phyloP scores from a whole-genome alignment of 2,797 vertebrate genomes.

The Enteromius afrohamiltoni region DNA sequence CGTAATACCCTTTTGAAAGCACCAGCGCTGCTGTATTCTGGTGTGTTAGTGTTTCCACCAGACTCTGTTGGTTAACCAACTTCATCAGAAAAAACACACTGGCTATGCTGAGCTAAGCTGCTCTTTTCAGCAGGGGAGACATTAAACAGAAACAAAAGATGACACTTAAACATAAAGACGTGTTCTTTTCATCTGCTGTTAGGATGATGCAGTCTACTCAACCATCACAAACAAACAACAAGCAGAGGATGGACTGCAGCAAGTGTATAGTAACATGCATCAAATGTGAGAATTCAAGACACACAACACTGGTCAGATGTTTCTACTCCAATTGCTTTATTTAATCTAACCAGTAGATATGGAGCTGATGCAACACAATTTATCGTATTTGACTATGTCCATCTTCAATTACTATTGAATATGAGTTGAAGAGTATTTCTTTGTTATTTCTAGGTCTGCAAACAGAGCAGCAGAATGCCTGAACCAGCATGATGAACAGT shows the following conservation, averaged over 20 bases:
- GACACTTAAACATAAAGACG: too few species aligned
- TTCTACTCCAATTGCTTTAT: not conserved
- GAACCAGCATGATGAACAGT: not conserved
- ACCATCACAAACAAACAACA: not conserved
- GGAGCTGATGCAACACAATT: not conserved
- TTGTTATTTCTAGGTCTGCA: conserved; percentile 1
- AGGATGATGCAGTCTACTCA: not conserved
- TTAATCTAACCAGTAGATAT: too few species aligned
- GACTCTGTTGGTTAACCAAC: too few species aligned
- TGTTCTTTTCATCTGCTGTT: not conserved
- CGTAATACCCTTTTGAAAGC: too few species aligned
- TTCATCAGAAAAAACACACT: too few species aligned
- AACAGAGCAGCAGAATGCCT: not conserved
- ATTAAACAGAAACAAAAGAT: not conserved
- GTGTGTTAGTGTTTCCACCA: too few species aligned
- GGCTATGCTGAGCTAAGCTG: too few species aligned
- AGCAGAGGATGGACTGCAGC: too few species aligned
- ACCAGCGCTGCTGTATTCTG: too few species aligned
- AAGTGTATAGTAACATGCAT: too few species aligned
- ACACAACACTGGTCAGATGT: not conserved
- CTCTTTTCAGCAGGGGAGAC: not conserved
- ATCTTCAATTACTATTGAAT: not conserved
- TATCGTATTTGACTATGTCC: not conserved
- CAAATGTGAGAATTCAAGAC: not conserved
- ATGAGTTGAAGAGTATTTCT: not conserved